Conservation (phyloP, 2,113 vertebrate species). For the Aspiorhynchus laticeps region DNA sequence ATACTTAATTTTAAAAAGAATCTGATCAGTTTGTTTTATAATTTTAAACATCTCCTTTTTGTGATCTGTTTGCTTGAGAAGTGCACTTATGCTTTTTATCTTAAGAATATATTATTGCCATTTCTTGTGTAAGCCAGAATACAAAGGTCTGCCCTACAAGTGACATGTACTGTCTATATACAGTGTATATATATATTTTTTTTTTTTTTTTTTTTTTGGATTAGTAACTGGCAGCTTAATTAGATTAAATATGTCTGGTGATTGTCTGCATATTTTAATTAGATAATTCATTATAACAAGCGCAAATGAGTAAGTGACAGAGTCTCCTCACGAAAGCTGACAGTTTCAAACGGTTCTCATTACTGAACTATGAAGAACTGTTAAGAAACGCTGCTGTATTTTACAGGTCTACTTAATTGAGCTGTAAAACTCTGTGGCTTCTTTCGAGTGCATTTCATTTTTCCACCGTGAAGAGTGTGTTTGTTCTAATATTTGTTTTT, state of each 20-base stretch:
- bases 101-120: not conserved
- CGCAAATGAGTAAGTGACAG: not conserved
- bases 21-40: not conserved
- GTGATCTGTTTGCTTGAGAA: not conserved
- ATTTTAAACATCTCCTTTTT: not conserved
- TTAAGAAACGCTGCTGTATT: conserved; percentile 51
- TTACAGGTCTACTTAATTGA: conserved; percentile 57
- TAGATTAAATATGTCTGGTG: conserved; percentile 20
- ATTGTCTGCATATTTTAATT: not conserved
- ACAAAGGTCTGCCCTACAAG: not conserved
- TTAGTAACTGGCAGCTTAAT: not conserved
- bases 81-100: not conserved
- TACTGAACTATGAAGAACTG: conserved; percentile 32
- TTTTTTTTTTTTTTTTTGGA: too few species aligned
- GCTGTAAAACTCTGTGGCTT: conserved; percentile 50
- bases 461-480: conserved; percentile 38
- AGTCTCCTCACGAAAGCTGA: conserved; percentile 40
- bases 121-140: not conserved
- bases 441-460: conserved; percentile 47
- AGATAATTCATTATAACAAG: conserved; percentile 30
- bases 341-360: conserved; percentile 52
- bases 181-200: too few species aligned
- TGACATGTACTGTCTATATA: not conserved
- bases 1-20: not conserved
- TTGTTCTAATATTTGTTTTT: conserved; percentile 42